Percentiles rank a stretch among this genome's conserved stretches.
Evolutionary conservation across 2,113 vertebrate species (phyloP).

Genomic region (Bettongia penicillata): DNA sequence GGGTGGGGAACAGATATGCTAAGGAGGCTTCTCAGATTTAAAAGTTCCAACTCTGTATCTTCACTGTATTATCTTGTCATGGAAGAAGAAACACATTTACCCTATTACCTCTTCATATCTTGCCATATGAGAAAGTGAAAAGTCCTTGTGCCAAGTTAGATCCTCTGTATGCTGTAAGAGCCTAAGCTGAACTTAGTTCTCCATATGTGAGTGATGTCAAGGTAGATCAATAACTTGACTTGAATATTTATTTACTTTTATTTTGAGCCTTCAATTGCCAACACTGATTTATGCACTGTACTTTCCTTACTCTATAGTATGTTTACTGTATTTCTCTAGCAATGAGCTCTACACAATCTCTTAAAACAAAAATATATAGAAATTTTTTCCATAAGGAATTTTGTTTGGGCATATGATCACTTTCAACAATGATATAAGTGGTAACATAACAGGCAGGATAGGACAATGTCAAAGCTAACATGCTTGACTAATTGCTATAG

Average conservation of each 20-base stretch:
- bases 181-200: not conserved
- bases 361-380: slow-evolving; percentile 16
- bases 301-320: not conserved
- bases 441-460: not conserved
- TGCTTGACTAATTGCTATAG: not conserved
- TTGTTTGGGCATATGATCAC: not conserved
- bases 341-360: not conserved
- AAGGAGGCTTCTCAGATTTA: not conserved
- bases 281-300: slow-evolving; percentile 46
- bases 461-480: not conserved
- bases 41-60: slow-evolving; percentile 13
- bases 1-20: not conserved
- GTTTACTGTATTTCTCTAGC: slow-evolving; percentile 17
- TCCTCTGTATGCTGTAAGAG: not conserved
- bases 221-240: slow-evolving; percentile 33
- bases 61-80: not conserved
- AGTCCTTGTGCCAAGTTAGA: slow-evolving; percentile 38
- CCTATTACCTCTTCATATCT: not conserved
- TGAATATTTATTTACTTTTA: slow-evolving; percentile 43
- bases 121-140: not conserved
- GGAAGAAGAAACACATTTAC: not conserved
- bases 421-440: not conserved
- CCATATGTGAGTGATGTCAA: not conserved
- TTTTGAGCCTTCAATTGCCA: slow-evolving; percentile 18
- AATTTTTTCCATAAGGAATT: accelerated